Evolutionary conservation across 2,797 vertebrate species (phyloP).

Genomic region (Philypnodon macrostomus): DNA sequence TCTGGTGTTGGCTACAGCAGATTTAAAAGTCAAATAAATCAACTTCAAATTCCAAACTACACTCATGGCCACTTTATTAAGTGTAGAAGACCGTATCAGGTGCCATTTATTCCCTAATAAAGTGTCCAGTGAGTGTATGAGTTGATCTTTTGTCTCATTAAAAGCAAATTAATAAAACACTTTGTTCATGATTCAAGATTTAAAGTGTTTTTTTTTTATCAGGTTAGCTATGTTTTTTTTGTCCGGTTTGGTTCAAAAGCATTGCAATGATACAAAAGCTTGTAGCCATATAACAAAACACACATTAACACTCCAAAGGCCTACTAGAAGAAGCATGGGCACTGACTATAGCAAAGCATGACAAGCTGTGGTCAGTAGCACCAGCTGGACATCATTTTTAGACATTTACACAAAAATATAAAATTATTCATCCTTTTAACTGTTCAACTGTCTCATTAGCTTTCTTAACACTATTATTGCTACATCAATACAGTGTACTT

Average conservation of each 20-base stretch:
- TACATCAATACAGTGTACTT: constrained; percentile 32
- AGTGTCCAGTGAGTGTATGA: no score
- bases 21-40: background rate
- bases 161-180: background rate
- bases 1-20: background rate
- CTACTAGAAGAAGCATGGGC: constrained; percentile 12
- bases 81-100: no score
- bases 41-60: no score
- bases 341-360: constrained; percentile 14
- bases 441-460: background rate
- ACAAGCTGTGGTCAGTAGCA: constrained; percentile 17
- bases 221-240: constrained; percentile 20
- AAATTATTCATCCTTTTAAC: background rate
- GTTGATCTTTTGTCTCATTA: background rate
- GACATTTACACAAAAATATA: constrained; percentile 5
- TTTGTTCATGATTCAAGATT: constrained; percentile 1
- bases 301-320: constrained; percentile 37
- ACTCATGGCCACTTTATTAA: no score
- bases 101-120: no score
- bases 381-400: constrained; percentile 22
- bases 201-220: constrained; percentile 23
- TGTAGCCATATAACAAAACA: constrained; percentile 21
- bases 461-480: constrained; percentile 25
- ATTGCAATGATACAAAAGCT: constrained; percentile 26
- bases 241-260: constrained; percentile 33